Evolutionary conservation across 2,113 vertebrate genomes (phyloP).

Genomic region (Anolis carolinensis): DNA sequence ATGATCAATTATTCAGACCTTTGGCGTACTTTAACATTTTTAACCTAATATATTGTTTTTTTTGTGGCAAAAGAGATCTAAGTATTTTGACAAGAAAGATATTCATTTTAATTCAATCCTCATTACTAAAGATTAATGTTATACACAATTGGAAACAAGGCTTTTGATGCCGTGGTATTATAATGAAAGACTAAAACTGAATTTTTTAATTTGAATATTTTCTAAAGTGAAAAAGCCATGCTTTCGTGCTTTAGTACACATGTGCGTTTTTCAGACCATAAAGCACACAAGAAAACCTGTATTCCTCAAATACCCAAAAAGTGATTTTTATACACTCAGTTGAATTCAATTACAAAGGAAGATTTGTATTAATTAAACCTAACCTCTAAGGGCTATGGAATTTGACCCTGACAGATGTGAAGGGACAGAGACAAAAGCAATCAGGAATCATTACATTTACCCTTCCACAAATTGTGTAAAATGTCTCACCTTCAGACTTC

Average conservation of each 20-base stretch:
- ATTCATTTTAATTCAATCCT: not conserved
- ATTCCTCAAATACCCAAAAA: slow-evolving; percentile 13
- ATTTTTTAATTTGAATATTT: not conserved
- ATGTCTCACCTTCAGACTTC: slow-evolving; percentile 22
- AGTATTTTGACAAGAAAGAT: not conserved
- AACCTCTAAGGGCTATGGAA: slow-evolving; percentile 30
- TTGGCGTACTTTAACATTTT: too few relatives aligned
- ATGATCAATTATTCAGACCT: too few relatives aligned
- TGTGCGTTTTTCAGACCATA: not conserved
- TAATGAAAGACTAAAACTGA: not conserved
- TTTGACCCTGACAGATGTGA: slow-evolving; percentile 27
- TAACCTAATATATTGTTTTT: not conserved
- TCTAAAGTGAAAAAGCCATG: not conserved
- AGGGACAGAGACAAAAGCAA: slow-evolving; percentile 17
- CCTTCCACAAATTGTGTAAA: slow-evolving; percentile 29
- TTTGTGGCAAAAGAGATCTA: not conserved
- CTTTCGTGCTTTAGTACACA: not conserved
- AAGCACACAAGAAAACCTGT: not conserved
- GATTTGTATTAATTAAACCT: slow-evolving; percentile 23
- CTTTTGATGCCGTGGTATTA: not conserved
- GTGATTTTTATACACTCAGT: not conserved
- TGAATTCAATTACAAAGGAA: slow-evolving; percentile 34
- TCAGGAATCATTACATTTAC: slow-evolving; percentile 11
- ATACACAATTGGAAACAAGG: not conserved
- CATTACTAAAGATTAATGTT: not conserved